These are phyloP conservation scores for Chrysopilus asiliformis DNA, from an alignment of 2,888 invertebrate genomes.

Conservation along the genomic window DNA sequence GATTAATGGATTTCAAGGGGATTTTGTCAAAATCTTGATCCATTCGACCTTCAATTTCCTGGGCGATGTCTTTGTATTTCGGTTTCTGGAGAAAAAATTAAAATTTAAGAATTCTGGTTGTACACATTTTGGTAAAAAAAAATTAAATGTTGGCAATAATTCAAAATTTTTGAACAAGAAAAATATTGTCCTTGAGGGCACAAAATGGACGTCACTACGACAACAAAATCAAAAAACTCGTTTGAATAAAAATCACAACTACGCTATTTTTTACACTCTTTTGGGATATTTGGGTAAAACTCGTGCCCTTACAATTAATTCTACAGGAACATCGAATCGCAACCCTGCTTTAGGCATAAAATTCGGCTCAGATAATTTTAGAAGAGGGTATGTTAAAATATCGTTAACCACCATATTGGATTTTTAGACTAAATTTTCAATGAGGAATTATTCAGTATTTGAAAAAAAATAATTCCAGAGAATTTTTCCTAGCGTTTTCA, in stretches of 20 bases:
- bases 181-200: too few species aligned
- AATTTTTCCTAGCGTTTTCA: too few species aligned
- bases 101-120: neutral
- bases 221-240: too few species aligned
- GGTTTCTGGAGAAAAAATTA: neutral
- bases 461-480: too few species aligned
- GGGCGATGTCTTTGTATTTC: slow-evolving; percentile 19
- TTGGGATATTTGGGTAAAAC: too few species aligned
- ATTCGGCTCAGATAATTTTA: slow-evolving; percentile 6
- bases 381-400: too few species aligned
- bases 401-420: too few species aligned
- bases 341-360: slow-evolving; percentile 7
- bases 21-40: slow-evolving; percentile 15
- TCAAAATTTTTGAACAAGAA: neutral
- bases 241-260: too few species aligned
- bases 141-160: neutral
- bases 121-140: neutral
- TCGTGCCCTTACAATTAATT: slow-evolving; percentile 7
- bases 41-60: slow-evolving; percentile 18
- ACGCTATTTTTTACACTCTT: too few species aligned
- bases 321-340: slow-evolving; percentile 8
- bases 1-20: slow-evolving; percentile 15
- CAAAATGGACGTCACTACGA: too few species aligned
- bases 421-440: too few species aligned
- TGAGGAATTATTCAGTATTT: too few species aligned